These are phyloP conservation scores for Drosophila dunni DNA, from an alignment of 1,140 invertebrate genomes.

Conservation along the genomic window DNA sequence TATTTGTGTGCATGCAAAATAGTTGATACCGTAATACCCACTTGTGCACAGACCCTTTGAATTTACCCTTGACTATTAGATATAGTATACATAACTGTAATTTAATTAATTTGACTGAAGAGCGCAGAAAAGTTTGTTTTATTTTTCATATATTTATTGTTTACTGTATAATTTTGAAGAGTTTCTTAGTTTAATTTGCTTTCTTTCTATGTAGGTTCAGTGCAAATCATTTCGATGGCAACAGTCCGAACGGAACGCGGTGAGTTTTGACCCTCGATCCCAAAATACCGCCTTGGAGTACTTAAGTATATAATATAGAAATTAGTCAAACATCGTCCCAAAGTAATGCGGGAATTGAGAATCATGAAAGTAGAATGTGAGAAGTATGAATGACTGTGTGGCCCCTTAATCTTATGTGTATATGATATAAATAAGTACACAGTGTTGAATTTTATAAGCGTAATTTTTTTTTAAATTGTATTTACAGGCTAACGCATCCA, in stretches of 20 bases:
- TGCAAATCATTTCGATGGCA: constrained; percentile 83
- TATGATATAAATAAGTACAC: no score
- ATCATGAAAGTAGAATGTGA: neutral
- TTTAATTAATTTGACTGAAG: constrained; percentile 1
- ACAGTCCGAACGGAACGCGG: constrained; percentile 79
- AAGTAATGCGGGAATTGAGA: neutral
- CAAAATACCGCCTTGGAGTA: constrained; percentile 26
- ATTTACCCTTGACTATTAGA: neutral
- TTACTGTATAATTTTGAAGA: constrained; percentile 47
- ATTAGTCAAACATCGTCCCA: neutral
- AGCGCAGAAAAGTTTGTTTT: constrained; percentile 10
- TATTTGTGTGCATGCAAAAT: neutral
- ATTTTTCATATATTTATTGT: constrained; percentile 15
- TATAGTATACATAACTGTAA: neutral
- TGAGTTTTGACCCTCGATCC: constrained; percentile 72
- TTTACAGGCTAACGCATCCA: constrained; percentile 96
- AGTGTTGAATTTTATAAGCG: neutral
- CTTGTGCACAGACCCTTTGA: neutral
- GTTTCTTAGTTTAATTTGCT: constrained; percentile 74
- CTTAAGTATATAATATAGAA: neutral
- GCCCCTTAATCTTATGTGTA: neutral
- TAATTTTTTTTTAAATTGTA: constrained; percentile 10
- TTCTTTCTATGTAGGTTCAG: constrained; percentile 84
- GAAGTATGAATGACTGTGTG: constrained; percentile 11
- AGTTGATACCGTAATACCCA: neutral